Evolutionary conservation across 2,113 vertebrate genomes (phyloP).

Genomic region (Isichthys henryi): DNA sequence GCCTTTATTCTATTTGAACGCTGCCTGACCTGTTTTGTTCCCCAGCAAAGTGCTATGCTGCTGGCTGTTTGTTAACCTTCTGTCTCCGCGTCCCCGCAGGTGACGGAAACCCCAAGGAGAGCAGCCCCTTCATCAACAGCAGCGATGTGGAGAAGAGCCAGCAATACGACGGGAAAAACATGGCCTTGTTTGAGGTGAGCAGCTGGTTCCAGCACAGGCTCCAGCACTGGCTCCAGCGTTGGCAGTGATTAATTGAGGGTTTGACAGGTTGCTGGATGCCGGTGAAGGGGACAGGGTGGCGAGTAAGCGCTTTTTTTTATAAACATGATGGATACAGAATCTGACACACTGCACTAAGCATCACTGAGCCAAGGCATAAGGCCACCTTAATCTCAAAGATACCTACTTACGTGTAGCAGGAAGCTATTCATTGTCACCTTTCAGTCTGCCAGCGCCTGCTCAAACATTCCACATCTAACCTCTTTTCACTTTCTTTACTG

Average conservation of each 20-base stretch:
- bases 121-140: slow-evolving; percentile 98
- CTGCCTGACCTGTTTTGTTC: background rate
- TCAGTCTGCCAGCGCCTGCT: too few relatives aligned
- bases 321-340: background rate
- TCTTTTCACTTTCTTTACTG: background rate
- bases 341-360: background rate
- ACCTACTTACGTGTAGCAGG: background rate
- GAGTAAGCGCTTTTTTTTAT: background rate
- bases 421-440: background rate
- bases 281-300: background rate
- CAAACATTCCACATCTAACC: background rate
- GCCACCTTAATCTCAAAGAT: background rate
- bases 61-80: background rate
- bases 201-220: background rate
- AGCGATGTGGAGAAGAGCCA: slow-evolving; percentile 87
- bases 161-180: slow-evolving; percentile 91
- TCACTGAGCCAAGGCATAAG: background rate
- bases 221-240: slow-evolving; percentile 7
- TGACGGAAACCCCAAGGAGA: slow-evolving; percentile 95
- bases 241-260: slow-evolving; percentile 50
- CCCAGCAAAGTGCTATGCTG: background rate
- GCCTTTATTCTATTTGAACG: background rate
- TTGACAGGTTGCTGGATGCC: slow-evolving; percentile 33
- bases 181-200: slow-evolving; percentile 93
- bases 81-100: slow-evolving; percentile 54